phyloP scores from a whole-genome alignment of 2,797 vertebrate species.

The Propithecus perrieri region DNA sequence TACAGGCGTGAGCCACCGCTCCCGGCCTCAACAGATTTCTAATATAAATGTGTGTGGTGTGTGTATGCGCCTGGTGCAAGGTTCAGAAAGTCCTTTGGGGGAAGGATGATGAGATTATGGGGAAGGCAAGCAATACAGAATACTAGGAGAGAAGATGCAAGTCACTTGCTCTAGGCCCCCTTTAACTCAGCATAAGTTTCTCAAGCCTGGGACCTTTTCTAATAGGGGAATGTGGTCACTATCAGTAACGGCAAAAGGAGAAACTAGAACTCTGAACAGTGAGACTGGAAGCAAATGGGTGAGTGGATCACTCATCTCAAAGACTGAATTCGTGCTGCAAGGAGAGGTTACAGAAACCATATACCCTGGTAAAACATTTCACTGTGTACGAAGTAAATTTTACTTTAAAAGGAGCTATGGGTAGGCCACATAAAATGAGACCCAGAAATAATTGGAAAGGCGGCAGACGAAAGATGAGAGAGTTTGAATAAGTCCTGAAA shows the following conservation, averaged over 20 bases:
- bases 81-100: neutral
- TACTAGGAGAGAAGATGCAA: neutral
- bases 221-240: neutral
- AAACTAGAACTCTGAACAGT: neutral
- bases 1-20: no score
- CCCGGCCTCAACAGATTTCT: neutral
- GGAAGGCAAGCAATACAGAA: neutral
- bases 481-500: slow-evolving; percentile 80
- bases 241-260: neutral
- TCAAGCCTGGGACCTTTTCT: neutral
- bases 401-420: slow-evolving; percentile 9
- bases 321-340: slow-evolving; percentile 1
- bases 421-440: slow-evolving; percentile 76
- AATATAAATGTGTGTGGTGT: neutral
- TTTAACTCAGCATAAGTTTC: neutral
- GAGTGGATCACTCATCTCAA: neutral
- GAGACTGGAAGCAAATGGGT: neutral
- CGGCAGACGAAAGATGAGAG: slow-evolving; percentile 73
- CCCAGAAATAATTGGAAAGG: slow-evolving; percentile 68
- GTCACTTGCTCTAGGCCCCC: neutral
- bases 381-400: slow-evolving; percentile 47
- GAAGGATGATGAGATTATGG: neutral
- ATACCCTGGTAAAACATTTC: neutral
- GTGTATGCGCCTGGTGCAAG: neutral
- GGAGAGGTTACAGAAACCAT: slow-evolving; percentile 13